phyloP scores from a whole-genome alignment of 2,797 vertebrate genomes.

The Capromys pilorides region DNA sequence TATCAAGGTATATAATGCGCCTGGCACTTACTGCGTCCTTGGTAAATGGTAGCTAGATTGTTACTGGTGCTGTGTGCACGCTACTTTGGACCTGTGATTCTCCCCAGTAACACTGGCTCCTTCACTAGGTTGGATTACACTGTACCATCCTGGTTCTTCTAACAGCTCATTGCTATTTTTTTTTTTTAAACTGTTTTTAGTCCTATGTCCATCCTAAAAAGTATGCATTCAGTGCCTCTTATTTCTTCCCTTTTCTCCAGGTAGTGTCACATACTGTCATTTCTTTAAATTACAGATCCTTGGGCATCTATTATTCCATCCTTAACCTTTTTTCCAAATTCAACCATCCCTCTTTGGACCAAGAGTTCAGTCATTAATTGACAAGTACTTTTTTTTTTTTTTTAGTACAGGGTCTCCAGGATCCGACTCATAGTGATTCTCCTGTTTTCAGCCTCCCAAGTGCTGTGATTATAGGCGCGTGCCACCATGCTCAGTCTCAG shows the following conservation, averaged over 20 bases:
- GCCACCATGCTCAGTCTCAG: no score
- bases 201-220: not conserved
- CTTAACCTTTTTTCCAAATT: not conserved
- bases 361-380: not conserved
- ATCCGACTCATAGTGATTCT: no score
- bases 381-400: not conserved
- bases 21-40: not conserved
- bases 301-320: not conserved
- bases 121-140: not conserved
- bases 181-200: not conserved
- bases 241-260: not conserved
- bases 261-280: not conserved
- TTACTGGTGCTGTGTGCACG: not conserved
- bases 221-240: not conserved
- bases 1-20: not conserved
- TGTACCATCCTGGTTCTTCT: not conserved
- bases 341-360: not conserved
- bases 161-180: not conserved
- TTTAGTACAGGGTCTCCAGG: no score
- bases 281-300: not conserved
- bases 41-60: not conserved
- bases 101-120: not conserved
- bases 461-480: no score
- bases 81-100: not conserved
- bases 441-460: no score